Evolutionary conservation across 2,797 vertebrate genomes (phyloP), one percentile per base, ranked within the genome.

Genomic region (Sphaeramia orbicularis): DNA sequence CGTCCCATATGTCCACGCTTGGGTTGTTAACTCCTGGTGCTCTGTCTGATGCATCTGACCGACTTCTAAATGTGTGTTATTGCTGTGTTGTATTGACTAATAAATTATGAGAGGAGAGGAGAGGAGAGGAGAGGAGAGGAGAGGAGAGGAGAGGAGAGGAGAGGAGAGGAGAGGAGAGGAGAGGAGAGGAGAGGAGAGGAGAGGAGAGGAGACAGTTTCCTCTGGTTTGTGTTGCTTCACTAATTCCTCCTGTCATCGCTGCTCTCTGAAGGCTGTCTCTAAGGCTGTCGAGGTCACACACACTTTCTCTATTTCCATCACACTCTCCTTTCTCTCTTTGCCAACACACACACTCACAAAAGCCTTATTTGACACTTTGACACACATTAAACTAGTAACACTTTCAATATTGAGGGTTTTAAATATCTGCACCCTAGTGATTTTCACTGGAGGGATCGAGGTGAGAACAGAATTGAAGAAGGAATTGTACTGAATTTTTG

Each of bases 181-280:
- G 9, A 43, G 19, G 27, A 18, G 48, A 57, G 44, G 42, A 27
- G 38, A 42, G 36, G 67, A 63, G 51, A 64, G 54, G 53, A 68
- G 40, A 16, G 53, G 41, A 54, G 40, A 76, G 61, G 75, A 56
- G 52, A 48, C 51, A 73, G 41, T 88, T 85, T 78, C 77, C 53
- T 71, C 70, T 70, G 74, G 78, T 89, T 84, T 75, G 69, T 76
- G 71, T 83, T 81, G 85, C 84, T 81, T 79, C 65, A 76, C 84
- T 89, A 71, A 85, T 87, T 87, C 74, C 68, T 84, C 74, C 72
- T 82, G 80, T 86, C 84, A 84, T 80, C 80, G 49, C 82, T 71
- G 80, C 64, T 83, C 83, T 79, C 78, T 86, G 70, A 82, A 81
- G 78, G 73, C 77, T 81, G 74, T 88, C 74, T 84, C 48, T 7